Evolutionary conservation across 1,140 invertebrate species (phyloP), one percentile per base, ranked within the genome.

Genomic region (Periplaneta americana): DNA sequence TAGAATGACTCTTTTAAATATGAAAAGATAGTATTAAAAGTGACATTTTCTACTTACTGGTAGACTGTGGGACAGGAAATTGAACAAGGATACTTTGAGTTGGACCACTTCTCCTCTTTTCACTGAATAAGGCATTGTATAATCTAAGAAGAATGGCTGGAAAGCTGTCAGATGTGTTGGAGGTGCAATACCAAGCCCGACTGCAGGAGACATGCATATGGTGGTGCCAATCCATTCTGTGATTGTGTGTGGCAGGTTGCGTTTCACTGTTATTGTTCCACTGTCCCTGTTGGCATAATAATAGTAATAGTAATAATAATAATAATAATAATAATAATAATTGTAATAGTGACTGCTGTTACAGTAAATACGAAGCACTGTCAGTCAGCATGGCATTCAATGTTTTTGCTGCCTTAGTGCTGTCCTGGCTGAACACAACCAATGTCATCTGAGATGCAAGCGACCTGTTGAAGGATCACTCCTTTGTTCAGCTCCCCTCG

Each of bases 141-240:
- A 88, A 83, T 93, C 91, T 13, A 95, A 87, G 86, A 96, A 96
- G 86, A 96, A 95, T 0, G 92, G 91, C 84, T 94, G 92, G 85
- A 94, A 94, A 11, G 91, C 92, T n/a, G 89, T 89, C 57, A 95
- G 89, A 80, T 91, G 87, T 2, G 88, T 88, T 11, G 88, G 88
- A 11, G 87, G 84, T 10, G 92, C 90, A 34, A 95, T 89, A 28
- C 93, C 94, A 6, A 96, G 85, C 10, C 94, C 94, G 74, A 88
- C 88, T 15, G 88, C 86, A 13, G 90, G 86, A 80, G 92, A 92
- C 39, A 95, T 88, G 83, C 94, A 95, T 74, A 95, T 90, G 3
- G 93, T 92, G 33, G 91, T 92, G 1, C 91, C 92, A 8, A 93
- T 88, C 95, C 95, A 96, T 74, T 92, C 90, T 9, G 95, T 96